Conservation (phyloP, 1,140 invertebrate genomes). For the Lithobius niger region DNA sequence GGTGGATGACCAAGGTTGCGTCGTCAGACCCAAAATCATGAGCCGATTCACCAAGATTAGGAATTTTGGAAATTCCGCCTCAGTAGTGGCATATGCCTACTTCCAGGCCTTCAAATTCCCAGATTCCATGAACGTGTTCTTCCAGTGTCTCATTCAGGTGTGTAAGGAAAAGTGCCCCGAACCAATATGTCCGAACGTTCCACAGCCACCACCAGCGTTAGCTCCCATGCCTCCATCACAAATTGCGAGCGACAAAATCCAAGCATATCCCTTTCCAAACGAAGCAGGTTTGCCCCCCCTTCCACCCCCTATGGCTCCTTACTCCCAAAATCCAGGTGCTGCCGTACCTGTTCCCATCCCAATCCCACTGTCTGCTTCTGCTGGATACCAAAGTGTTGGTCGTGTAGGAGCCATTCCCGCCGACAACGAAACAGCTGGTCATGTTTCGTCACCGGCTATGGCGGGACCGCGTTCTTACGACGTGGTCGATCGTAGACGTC, state of each 20-base stretch:
- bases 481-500: neutral
- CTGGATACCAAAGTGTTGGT: conserved; percentile 43
- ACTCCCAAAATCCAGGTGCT: neutral
- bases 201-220: neutral
- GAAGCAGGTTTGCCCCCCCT: neutral
- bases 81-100: conserved; percentile 84
- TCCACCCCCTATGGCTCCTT: no score
- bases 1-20: conserved; percentile 81
- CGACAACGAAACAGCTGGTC: conserved; percentile 31
- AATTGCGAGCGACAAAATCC: neutral
- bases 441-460: conserved; percentile 33
- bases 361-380: conserved; percentile 3
- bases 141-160: conserved; percentile 92
- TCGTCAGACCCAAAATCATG: conserved; percentile 86
- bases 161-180: conserved; percentile 86
- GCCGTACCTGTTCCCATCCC: conserved; percentile 13
- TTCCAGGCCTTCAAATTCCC: conserved; percentile 96
- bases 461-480: neutral
- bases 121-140: conserved; percentile 92
- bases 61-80: conserved; percentile 85
- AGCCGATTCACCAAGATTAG: conserved; percentile 86
- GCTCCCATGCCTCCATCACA: neutral
- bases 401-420: conserved; percentile 46
- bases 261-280: neutral
- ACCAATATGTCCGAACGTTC: conserved; percentile 56